phyloP scores from a whole-genome alignment of 2,797 vertebrate species.

The Mormyrus proboscirostris region DNA sequence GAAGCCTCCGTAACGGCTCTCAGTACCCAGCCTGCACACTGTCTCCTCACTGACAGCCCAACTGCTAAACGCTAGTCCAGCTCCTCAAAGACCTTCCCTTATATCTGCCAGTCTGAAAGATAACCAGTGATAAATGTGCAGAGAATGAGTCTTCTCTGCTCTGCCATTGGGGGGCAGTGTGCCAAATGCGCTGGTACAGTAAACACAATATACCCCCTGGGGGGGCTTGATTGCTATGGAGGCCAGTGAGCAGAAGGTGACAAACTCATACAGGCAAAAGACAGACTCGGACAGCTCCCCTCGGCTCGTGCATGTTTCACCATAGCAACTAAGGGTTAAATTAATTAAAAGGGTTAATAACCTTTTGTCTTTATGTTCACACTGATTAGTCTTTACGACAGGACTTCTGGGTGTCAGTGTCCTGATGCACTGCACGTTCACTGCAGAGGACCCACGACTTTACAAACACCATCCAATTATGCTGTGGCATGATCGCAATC shows the following conservation, averaged over 20 bases:
- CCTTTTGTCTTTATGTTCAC: neutral
- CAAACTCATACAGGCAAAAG: neutral
- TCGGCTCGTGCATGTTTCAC: neutral
- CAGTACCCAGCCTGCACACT: neutral
- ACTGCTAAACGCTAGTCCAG: neutral
- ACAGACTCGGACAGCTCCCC: neutral
- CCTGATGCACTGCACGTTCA: neutral
- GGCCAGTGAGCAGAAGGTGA: conserved; percentile 51
- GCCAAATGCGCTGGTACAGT: conserved; percentile 47
- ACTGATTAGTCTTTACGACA: neutral
- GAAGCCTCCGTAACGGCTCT: too few species aligned
- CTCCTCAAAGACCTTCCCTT: neutral
- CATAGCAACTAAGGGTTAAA: neutral
- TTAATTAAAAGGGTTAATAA: neutral
- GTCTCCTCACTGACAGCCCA: neutral
- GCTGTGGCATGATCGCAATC: neutral
- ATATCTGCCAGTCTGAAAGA: neutral
- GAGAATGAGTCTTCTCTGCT: conserved; percentile 42
- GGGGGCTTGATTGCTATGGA: conserved; percentile 43
- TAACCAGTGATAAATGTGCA: neutral
- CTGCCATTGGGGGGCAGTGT: conserved; percentile 71
- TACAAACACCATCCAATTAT: neutral
- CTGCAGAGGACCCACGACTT: neutral
- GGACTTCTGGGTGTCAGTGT: neutral
- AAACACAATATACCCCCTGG: neutral